Evolutionary conservation across 2,113 vertebrate genomes (phyloP), one percentile per base, ranked within the genome.

Genomic region (Odocoileus virginianus): DNA sequence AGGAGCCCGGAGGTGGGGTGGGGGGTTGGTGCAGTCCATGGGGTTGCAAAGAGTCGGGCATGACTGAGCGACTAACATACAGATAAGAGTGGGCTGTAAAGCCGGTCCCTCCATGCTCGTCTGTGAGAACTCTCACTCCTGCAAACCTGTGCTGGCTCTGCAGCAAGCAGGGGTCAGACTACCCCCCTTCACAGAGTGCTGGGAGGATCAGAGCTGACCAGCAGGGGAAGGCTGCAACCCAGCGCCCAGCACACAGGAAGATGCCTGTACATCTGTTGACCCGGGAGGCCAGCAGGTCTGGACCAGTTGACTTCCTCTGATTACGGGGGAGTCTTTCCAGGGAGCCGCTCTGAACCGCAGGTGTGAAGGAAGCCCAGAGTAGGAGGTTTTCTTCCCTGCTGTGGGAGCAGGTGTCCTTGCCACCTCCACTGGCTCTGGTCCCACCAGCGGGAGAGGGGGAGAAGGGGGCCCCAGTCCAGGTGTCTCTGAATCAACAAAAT

Each of bases 21-120:
- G n/a, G 67, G 6, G 64, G n/a, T 40, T 19, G 19, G 19, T 74
- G 36, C 67, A 40, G 67, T 40, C 67, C n/a, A 74, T 40, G 67
- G 67, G 67, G 19, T 40, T 74, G 67, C 67, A 40, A 71, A 71
- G 64, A 67, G n/a, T 74, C 0, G 0, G 36, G n/a, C 67, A 40
- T 74, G 67, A 74, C 67, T 74, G 10, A 40, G n/a, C 10, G 0
- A 74, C 36, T 40, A 40, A 71, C n/a, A 71, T 36, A 74, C n/a
- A 40, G 67, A 74, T 13, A 40, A 79, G 43, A 52, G 47, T 40
- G 23, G 36, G 23, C 52, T 36, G 28, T 2, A 5, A 36, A 23
- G 60, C 33, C 0, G 0, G 71, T 17, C 8, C 1, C 33, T 25
- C 57, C 6, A 14, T 14, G 81, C 28, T 67, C 40, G 11, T 1